Evolutionary conservation across 1,140 invertebrate species (phyloP), one percentile per base, ranked within the genome.

Genomic region (Apis florea): DNA sequence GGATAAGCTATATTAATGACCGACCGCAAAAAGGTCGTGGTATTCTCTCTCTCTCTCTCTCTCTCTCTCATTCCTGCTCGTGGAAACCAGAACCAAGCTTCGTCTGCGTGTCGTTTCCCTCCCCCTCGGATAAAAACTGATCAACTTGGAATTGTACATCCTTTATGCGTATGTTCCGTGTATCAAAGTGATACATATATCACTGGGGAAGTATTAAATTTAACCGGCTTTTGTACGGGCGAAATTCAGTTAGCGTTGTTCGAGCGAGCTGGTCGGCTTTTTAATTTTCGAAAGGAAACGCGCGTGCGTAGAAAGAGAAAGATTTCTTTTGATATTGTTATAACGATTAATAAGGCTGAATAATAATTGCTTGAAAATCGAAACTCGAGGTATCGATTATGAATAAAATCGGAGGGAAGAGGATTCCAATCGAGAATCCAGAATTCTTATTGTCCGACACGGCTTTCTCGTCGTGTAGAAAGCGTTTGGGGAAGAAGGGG

Each of bases 1-100:
- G 86, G 86, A 88, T 88, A 88, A 88, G 86, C 87, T 77, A 80
- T 88, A 88, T 88, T 88, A 88, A 88, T 82, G 87, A 88, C 85
- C 83, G 56, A 64, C 63, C 49, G 75, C 66, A 85, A 85, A 87
- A 83, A 54, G 19, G 67, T 59, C 40, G 61, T 19, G 26, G 31
- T 69, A 64, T 75, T 15, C 58, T 58, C 67, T 83, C 66, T 77
- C 75, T 79, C 31, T 59, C 40, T n/a, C n/a, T n/a, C n/a, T n/a
- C n/a, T n/a, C n/a, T n/a, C n/a, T n/a, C 59, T 67, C 54, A 70
- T 19, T 2, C 15, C 51, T 49, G 66, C 78, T 69, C 73, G 81
- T 79, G 6, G 31, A 40, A 40, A 54, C 63, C 26, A 12, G 59
- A 61, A 58, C 69, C 24, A 49, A 12, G 64, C 59, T 63, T 82